Evolutionary conservation across 92 coral and sea anemone species (phyloP), one percentile per base, ranked within the genome.

Genomic region (Zoanthus sociatus): DNA sequence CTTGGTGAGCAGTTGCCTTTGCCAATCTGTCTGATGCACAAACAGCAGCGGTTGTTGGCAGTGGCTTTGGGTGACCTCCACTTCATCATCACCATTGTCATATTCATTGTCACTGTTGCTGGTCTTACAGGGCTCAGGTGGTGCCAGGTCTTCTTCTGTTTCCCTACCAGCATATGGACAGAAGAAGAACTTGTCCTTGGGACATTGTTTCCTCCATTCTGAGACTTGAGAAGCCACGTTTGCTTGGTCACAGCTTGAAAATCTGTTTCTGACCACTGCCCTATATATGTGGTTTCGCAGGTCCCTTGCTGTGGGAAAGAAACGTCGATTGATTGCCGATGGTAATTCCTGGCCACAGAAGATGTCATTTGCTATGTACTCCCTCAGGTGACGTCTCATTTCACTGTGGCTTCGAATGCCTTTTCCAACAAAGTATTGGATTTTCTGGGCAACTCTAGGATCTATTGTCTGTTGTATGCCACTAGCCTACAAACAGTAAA

Each of bases 221-320:
- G 45, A 50, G 21, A 87, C 64, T 45, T 46, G 79, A 13, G 58
- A 6, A 20, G 56, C 9, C 12, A 84, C 76, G 79, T 92, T 92
- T 26, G 83, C 83, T 50, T 90, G 95, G 70, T 92, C 91, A 75
- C 86, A 69, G 10, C 76, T 89, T 1, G 93, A 90, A 70, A 81
- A 87, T 37, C 87, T 54, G 44, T 83, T 61, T 63, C 86, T 66
- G 1, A 87, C 82, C 44, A 64, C 61, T 4, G 89, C 78, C 46
- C 88, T 50, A 77, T 90, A 89, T n/a, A 92, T 89, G 82, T 89
- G 88, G 44, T 92, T 92, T 14, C 48, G 33, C 7, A 90, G 42
- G 73, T 86, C 93, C 26, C 71, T 87, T 30, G 72, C 77, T 4
- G 87, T 90, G 3, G 93, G 93, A 47, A 73, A 83, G 89, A 69